phyloP scores from a whole-genome alignment of 1,140 invertebrate species.

The Prorops nasuta region DNA sequence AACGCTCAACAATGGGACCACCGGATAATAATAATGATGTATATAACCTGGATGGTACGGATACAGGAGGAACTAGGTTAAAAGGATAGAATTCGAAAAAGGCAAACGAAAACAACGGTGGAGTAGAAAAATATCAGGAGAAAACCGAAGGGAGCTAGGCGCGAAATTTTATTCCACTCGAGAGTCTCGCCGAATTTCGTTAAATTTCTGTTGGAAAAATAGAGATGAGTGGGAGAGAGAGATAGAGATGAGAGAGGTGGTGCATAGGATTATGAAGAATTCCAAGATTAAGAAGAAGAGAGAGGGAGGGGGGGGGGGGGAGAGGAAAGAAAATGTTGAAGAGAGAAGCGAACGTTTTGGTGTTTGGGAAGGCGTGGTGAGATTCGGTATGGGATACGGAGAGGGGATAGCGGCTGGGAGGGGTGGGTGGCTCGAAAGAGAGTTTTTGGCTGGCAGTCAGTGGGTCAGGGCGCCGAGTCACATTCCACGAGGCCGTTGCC shows the following conservation, averaged over 20 bases:
- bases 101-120: no score
- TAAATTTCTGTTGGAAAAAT: slow-evolving; percentile 1
- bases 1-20: no score
- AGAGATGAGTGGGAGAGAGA: slow-evolving; percentile 18
- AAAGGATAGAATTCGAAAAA: no score
- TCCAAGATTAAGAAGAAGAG: slow-evolving; percentile 17
- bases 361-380: background rate
- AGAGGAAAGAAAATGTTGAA: background rate
- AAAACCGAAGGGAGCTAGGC: no score
- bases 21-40: no score
- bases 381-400: background rate
- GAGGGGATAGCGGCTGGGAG: slow-evolving; percentile 3
- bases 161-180: no score
- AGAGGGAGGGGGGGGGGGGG: slow-evolving; percentile 3
- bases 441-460: slow-evolving; percentile 51
- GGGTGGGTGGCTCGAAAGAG: slow-evolving; percentile 21
- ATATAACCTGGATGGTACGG: no score
- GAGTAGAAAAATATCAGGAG: no score
- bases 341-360: background rate
- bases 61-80: no score
- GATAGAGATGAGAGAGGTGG: background rate
- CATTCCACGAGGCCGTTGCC: slow-evolving; percentile 40
- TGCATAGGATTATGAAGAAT: background rate
- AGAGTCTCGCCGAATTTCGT: no score
- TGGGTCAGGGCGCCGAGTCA: slow-evolving; percentile 52